Base-by-base conservation (phyloP, 1,140 invertebrate genomes). In the Cotesia typhae region DNA sequence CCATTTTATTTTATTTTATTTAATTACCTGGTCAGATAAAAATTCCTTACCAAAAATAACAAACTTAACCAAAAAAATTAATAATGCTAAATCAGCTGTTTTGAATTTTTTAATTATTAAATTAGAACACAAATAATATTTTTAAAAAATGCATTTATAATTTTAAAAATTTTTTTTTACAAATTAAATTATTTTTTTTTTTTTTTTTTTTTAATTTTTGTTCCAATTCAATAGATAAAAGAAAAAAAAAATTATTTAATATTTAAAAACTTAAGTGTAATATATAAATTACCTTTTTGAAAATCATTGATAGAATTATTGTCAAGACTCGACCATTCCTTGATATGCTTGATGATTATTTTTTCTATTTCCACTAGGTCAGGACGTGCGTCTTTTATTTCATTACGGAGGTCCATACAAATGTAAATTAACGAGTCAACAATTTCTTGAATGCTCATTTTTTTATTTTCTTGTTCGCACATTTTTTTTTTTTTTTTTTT, bases 341-440 rank as follows among this genome's bases (percentile, higher is more conserved):
- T 82, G 3, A 87, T 82, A 20, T 87, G 85, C 35, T 79, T 79
- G 12, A 84, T 74, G 73, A 85, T 72, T 5, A 85, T 71, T 37
- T 73, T 75, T 57, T 83, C 78, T n/a, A 80, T 81, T 73, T 83
- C 81, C 12, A 70, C 69, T 60, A 71, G 41, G 65, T 80, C 10
- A 47, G 7, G 74, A 55, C 61, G 75, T 2, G 55, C 59, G 1
- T 76, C 41, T 4, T 80, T 53, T 20, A 87, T 17, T 57, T 67
- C 75, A 4, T 57, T 70, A 53, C 81, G 80, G 59, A 85, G 72
- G 59, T 82, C 75, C 55, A 83, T 82, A 37, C 83, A 80, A 65
- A 75, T 75, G 66, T 85, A 78, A 52, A 81, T 85, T 10, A 87
- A 78, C 77, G 84, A 78, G 60, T 83, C 78, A 4, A 87, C 61